Percentiles rank a stretch among this genome's conserved stretches.
These are phyloP conservation scores for Habropoda laboriosa DNA, from an alignment of 1,140 invertebrate species.

Conservation along the genomic window DNA sequence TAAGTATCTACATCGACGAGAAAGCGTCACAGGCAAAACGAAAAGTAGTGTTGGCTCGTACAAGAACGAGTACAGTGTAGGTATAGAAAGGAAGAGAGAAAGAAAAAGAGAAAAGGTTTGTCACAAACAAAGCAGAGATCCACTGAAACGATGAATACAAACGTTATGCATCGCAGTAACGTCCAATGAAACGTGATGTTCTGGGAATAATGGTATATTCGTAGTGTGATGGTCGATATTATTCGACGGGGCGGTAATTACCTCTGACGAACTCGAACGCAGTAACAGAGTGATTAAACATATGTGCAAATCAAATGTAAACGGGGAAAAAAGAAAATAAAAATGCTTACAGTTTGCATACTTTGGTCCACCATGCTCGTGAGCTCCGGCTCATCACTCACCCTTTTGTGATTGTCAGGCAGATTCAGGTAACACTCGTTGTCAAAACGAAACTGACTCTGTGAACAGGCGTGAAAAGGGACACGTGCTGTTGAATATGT, in stretches of 20 bases:
- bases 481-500: conserved; percentile 20
- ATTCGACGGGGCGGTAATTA: conserved; percentile 67
- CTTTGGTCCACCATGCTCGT: conserved; percentile 82
- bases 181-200: conserved; percentile 24
- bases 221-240: conserved; percentile 46
- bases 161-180: conserved; percentile 29
- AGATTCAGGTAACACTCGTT: conserved; percentile 98
- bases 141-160: conserved; percentile 28
- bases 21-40: conserved; percentile 28
- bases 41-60: neutral
- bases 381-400: conserved; percentile 87
- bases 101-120: neutral
- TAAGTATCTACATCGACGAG: no score
- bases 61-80: neutral
- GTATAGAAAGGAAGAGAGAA: neutral
- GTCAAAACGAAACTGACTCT: conserved; percentile 99
- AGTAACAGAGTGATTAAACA: conserved; percentile 73
- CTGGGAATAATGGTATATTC: conserved; percentile 25
- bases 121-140: conserved; percentile 32
- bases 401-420: conserved; percentile 97
- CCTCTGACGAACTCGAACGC: conserved; percentile 74
- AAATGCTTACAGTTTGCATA: conserved; percentile 84
- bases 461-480: conserved; percentile 64
- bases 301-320: conserved; percentile 69
- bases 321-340: conserved; percentile 77